phyloP scores from a whole-genome alignment of 2,888 invertebrate species.

The Lochmaea crataegi region DNA sequence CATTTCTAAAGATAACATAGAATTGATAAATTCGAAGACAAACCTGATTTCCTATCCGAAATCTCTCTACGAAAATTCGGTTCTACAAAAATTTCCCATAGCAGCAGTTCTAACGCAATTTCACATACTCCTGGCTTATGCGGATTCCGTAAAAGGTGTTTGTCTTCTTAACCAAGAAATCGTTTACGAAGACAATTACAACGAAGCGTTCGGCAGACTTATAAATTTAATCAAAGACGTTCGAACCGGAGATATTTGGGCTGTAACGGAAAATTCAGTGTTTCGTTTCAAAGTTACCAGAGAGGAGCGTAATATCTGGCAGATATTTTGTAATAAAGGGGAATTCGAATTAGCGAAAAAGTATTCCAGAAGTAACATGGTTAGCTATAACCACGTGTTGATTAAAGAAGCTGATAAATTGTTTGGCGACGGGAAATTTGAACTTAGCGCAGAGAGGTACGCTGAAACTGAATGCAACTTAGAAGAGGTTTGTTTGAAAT shows the following conservation, averaged over 20 bases:
- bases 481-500: constrained; percentile 94
- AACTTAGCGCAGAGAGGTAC: constrained; percentile 87
- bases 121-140: constrained; percentile 86
- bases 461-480: constrained; percentile 93
- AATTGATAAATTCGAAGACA: constrained; percentile 66
- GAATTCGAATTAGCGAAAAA: constrained; percentile 89
- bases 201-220: constrained; percentile 83
- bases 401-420: constrained; percentile 89
- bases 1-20: constrained; percentile 67
- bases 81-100: constrained; percentile 68
- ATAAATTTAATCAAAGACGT: constrained; percentile 85
- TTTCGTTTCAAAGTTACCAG: constrained; percentile 86
- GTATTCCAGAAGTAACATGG: constrained; percentile 84
- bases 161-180: constrained; percentile 87
- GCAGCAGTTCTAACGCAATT: constrained; percentile 90
- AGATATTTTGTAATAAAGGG: constrained; percentile 86
- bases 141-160: constrained; percentile 85
- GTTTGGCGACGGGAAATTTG: constrained; percentile 82
- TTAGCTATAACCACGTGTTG: constrained; percentile 84
- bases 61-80: constrained; percentile 59
- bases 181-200: constrained; percentile 87
- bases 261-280: constrained; percentile 84
- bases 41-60: constrained; percentile 63
- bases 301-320: constrained; percentile 90
- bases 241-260: constrained; percentile 83